Base-by-base conservation (phyloP, 2,113 vertebrate species). In the Thamnaconus septentrionalis region DNA sequence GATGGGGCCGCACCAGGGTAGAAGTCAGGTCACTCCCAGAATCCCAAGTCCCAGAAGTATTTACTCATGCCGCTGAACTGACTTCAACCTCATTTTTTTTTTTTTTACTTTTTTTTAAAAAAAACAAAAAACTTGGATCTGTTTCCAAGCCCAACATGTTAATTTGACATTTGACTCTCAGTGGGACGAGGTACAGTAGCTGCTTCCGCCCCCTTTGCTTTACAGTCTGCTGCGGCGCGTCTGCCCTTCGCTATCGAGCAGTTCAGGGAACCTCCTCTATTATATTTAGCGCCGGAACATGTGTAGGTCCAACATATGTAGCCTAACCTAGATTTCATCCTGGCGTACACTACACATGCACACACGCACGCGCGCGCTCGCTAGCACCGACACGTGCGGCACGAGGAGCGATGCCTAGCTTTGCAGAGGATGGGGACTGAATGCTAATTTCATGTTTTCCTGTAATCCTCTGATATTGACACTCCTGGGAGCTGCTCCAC, bases 361-460 rank as follows among this genome's bases (percentile, higher is more conserved):
- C 69, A 60, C 53, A 58, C 50, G 41, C 54, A n/a, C 53, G 48
- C 41, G 8, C 45, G 55, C 48, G 41, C 47, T 8, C 46, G 52
- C 44, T 5, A 69, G 44, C 56, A 52, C 71, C 40, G 7, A 63
- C 69, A 67, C 66, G 74, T 55, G 55, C 18, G 18, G 18, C 73
- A 80, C 75, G 85, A 76, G 82, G 85, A 82, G 82, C 73, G 81
- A 71, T 71, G 78, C 75, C 74, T 85, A 69, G 80, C 84, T 71
- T 78, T 86, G 87, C 67, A 87, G 89, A 85, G 80, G 88, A 90
- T 88, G 86, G 84, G 87, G 89, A 87, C 88, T 91, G 90, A 90
- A 93, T 93, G 88, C 90, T 92, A 93, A 93, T 92, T 92, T 91
- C 76, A 76, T 91, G 89, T 93, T 93, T 91, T 91, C 85, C 89